These are phyloP conservation scores for Anniella stebbinsi DNA, from an alignment of 2,797 vertebrate species.

Conservation along the genomic window DNA sequence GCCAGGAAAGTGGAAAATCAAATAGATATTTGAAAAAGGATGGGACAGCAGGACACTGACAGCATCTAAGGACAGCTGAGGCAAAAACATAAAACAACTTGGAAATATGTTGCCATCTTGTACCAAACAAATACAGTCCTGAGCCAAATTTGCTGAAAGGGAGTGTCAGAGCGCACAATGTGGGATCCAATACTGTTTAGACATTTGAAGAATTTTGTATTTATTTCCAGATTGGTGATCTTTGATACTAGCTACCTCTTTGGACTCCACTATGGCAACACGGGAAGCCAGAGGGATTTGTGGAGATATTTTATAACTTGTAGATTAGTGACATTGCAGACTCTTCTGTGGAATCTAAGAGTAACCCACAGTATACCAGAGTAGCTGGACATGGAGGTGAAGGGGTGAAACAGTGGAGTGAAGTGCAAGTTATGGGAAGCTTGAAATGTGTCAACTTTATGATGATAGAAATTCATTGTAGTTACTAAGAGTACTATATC, in stretches of 20 bases:
- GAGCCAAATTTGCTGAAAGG: slow-evolving; percentile 38
- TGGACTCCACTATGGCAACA: not conserved
- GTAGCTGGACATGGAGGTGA: not conserved
- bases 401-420: not conserved
- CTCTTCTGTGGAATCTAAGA: not conserved
- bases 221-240: not conserved
- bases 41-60: slow-evolving; percentile 21
- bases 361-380: not conserved
- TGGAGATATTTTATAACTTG: not conserved
- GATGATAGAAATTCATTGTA: not conserved
- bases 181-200: slow-evolving; percentile 20
- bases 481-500: not conserved
- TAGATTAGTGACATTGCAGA: not conserved
- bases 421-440: not conserved
- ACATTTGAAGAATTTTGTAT: slow-evolving; percentile 35
- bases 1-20: slow-evolving; percentile 42
- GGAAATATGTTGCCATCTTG: not conserved
- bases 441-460: not conserved
- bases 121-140: slow-evolving; percentile 23
- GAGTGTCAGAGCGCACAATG: slow-evolving; percentile 22
- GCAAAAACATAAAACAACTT: slow-evolving; percentile 24
- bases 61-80: slow-evolving; percentile 15
- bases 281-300: not conserved
- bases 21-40: slow-evolving; percentile 36
- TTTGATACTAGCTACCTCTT: not conserved